These are phyloP conservation scores for Troides helena DNA, from an alignment of 2,888 invertebrate species.

Conservation along the genomic window DNA sequence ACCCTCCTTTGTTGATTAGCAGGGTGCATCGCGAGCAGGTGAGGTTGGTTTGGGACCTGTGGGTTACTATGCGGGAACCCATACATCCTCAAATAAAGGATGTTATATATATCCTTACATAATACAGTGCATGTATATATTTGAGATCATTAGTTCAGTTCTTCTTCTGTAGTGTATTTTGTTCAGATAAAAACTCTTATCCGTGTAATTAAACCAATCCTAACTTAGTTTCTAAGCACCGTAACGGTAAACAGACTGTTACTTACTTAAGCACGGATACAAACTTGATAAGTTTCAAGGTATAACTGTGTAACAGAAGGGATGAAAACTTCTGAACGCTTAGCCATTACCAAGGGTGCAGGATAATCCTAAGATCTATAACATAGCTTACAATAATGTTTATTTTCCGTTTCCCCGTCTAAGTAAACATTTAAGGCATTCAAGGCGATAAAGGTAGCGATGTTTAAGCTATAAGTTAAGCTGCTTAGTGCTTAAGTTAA, in stretches of 20 bases:
- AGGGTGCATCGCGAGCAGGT: too few relatives aligned
- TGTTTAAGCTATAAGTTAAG: background rate
- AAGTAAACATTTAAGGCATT: background rate
- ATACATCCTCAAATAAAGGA: too few relatives aligned
- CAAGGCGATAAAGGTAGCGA: background rate
- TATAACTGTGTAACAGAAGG: constrained; percentile 29
- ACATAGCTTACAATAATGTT: constrained; percentile 33
- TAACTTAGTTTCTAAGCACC: constrained; percentile 18
- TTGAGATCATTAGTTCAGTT: too few relatives aligned
- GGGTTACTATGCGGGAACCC: too few relatives aligned
- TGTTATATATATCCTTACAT: too few relatives aligned
- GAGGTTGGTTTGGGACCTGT: too few relatives aligned
- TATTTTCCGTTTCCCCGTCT: background rate
- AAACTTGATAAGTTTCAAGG: constrained; percentile 31
- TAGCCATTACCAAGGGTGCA: constrained; percentile 35
- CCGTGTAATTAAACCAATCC: constrained; percentile 10
- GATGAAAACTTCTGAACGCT: constrained; percentile 34
- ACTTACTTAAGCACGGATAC: constrained; percentile 28
- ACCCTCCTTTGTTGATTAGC: too few relatives aligned
- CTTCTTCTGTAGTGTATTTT: too few relatives aligned
- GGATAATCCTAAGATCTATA: constrained; percentile 43
- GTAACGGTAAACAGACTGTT: constrained; percentile 28
- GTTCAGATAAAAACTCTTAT: background rate
- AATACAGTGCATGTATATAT: too few relatives aligned
- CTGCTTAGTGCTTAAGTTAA: background rate